phyloP scores from a whole-genome alignment of 2,113 vertebrate species.

The Podilymbus podiceps region DNA sequence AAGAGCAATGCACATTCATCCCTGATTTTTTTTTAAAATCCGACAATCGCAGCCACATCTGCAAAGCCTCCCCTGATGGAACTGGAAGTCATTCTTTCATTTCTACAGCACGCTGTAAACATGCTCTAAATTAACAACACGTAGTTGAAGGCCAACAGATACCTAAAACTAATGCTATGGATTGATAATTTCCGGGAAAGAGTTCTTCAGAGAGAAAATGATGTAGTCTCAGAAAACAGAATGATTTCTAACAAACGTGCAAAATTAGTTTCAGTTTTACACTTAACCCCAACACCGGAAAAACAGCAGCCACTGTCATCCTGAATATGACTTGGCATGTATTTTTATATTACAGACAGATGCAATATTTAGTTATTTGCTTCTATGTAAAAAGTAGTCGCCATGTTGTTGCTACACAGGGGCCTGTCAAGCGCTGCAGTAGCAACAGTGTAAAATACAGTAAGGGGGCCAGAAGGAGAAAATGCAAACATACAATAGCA shows the following conservation, averaged over 20 bases:
- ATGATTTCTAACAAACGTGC: conserved; percentile 15
- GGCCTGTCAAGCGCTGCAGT: conserved; percentile 87
- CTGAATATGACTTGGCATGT: not conserved
- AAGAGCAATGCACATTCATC: not conserved
- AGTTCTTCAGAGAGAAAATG: not conserved
- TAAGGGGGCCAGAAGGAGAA: conserved; percentile 53
- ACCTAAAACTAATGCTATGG: not conserved
- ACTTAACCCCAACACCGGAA: conserved; percentile 2
- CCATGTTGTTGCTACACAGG: conserved; percentile 83
- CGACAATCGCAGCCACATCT: not conserved
- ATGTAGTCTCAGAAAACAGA: conserved; percentile 7
- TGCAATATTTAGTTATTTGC: conserved; percentile 72
- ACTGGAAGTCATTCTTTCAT: conserved; percentile 17
- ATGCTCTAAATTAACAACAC: not conserved
- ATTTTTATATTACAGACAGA: conserved; percentile 41
- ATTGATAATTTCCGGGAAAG: conserved; percentile 11
- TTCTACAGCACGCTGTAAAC: conserved; percentile 17
- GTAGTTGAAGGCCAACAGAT: not conserved
- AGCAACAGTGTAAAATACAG: conserved; percentile 76
- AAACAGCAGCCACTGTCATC: conserved; percentile 9
- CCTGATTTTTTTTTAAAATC: not conserved
- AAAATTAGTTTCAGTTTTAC: conserved; percentile 53
- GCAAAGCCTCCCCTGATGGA: conserved; percentile 11
- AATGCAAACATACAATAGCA: conserved; percentile 54
- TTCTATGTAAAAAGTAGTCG: conserved; percentile 76